Base-by-base conservation (phyloP, 2,113 vertebrate genomes). In the Chloropsis hardwickii region DNA sequence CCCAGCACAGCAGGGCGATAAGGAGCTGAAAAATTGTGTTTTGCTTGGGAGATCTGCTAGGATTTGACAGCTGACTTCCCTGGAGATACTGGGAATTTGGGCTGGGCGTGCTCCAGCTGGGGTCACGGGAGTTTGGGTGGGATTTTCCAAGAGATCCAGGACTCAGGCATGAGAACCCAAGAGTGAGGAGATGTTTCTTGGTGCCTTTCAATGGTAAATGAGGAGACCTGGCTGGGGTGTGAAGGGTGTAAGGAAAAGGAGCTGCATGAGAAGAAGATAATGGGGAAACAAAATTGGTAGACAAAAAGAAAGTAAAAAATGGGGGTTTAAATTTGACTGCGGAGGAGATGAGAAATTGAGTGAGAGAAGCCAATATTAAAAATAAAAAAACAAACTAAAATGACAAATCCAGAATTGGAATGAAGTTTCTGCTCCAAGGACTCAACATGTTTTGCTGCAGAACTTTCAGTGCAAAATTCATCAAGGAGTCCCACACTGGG, bases 1-100 rank as follows among this genome's bases (percentile, higher is more conserved):
- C 95, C 94, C 91, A 56, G 71, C 45, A 67, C 33, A 83, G 5
- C 28, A 19, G 79, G n/a, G n/a, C 0, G 92, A 95, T 95, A 96
- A 96, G 88, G 18, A 31, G 65, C 5, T 92, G 93, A 95, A 84
- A 92, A 97, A 95, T 96, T 8, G 64, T 81, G 69, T 39, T 94
- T 92, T 67, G 57, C 93, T 65, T 90, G 73, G 90, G 90, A 92
- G 87, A 96, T 94, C 90, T 86, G 92, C 60, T 45, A 20, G 80
- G 88, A 24, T 90, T 97, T 95, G 94, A 86, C 92, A 81, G 92
- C 90, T 92, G 35, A 47, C 72, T 96, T 95, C 90, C 92, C 92
- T 81, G 79, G 82, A 83, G 92, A 90, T 67, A 47, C 40, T 94
- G 76, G 76, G 37, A 37, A 37, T 86, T 76, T 70, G 50, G 21